phyloP scores from a whole-genome alignment of 2,113 vertebrate genomes.

The Notarius quadriscutis region DNA sequence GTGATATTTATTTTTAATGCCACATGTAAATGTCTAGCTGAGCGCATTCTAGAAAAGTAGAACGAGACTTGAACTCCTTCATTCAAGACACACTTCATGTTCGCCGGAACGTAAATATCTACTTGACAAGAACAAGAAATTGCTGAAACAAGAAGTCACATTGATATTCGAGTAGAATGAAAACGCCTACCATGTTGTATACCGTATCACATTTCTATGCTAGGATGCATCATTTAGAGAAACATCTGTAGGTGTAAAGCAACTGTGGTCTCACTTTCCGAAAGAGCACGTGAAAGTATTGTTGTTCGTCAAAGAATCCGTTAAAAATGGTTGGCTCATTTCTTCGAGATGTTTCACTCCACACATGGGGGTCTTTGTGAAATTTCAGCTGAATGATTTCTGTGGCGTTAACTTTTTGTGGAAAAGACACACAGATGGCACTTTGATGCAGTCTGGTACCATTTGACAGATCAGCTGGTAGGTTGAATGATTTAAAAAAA shows the following conservation, averaged over 20 bases:
- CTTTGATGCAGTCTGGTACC: not conserved
- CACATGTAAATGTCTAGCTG: constrained; percentile 28
- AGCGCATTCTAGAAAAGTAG: constrained; percentile 35
- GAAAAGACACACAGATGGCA: not conserved
- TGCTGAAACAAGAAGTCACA: constrained; percentile 59
- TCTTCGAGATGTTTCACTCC: constrained; percentile 7
- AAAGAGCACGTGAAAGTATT: constrained; percentile 61
- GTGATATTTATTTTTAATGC: constrained; percentile 32
- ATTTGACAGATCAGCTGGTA: not conserved
- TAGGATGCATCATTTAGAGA: constrained; percentile 40
- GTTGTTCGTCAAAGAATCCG: constrained; percentile 45
- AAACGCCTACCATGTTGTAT: not conserved
- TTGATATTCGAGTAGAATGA: constrained; percentile 43
- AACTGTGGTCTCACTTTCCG: constrained; percentile 50
- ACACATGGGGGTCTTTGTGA: not conserved
- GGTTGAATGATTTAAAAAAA: constrained; percentile 1
- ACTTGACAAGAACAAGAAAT: constrained; percentile 64
- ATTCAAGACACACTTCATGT: constrained; percentile 54
- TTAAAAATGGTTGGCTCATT: constrained; percentile 36
- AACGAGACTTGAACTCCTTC: constrained; percentile 57
- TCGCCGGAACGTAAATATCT: constrained; percentile 45
- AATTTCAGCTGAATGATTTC: not conserved
- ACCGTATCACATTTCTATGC: constrained; percentile 14
- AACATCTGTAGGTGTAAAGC: constrained; percentile 56
- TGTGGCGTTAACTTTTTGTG: not conserved